These are phyloP conservation scores for Trigoniulus corallinus DNA, from an alignment of 1,140 invertebrate species.

Conservation along the genomic window DNA sequence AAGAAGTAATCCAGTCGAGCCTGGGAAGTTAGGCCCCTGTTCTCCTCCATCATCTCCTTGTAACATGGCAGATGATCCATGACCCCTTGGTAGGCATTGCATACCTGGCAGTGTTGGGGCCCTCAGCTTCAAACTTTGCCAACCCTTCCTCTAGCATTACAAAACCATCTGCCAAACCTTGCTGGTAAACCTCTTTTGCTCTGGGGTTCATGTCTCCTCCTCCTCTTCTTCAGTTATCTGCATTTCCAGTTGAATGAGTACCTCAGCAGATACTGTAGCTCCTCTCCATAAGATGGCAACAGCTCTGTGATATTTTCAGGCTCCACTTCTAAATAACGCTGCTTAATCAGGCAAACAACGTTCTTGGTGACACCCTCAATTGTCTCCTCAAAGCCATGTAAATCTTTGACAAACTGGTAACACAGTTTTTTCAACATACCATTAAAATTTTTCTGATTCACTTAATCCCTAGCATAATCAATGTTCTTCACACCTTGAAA, in stretches of 20 bases:
- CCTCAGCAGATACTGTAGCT: constrained; percentile 1
- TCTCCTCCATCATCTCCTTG: not conserved
- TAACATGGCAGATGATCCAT: not conserved
- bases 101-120: not conserved
- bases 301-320: constrained; percentile 1
- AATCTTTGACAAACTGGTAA: not conserved
- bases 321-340: constrained; percentile 2
- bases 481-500: constrained; percentile 1
- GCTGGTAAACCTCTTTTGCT: not conserved
- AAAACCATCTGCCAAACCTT: constrained; percentile 5
- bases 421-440: constrained; percentile 3
- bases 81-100: not conserved
- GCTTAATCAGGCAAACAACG: not conserved
- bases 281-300: not conserved
- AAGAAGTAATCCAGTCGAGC: too few relatives aligned
- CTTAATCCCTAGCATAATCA: not conserved
- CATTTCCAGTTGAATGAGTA: constrained; percentile 1
- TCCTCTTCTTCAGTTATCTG: not conserved
- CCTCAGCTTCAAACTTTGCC: constrained; percentile 3
- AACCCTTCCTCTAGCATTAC: not conserved
- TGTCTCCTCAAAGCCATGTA: not conserved
- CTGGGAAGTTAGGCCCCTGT: too few relatives aligned
- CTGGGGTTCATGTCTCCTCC: not conserved
- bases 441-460: constrained; percentile 2
- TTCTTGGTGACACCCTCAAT: not conserved